These are phyloP conservation scores for Anser brachyrhynchus DNA, from an alignment of 2,113 vertebrate genomes.

Conservation along the genomic window DNA sequence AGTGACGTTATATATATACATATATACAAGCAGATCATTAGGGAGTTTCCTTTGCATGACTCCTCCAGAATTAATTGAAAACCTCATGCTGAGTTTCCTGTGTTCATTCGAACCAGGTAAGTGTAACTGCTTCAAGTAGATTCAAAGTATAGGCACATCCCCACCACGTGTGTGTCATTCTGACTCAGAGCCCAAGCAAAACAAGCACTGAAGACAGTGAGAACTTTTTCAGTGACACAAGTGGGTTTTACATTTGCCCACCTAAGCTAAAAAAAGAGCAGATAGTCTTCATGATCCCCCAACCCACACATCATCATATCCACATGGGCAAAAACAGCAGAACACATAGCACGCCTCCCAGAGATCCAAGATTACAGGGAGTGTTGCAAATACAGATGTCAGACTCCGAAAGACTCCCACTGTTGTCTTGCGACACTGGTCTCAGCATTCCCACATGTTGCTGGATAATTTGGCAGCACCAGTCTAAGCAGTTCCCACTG, in stretches of 20 bases:
- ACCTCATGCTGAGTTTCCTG: not conserved
- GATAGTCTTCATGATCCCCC: not conserved
- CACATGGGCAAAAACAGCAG: not conserved
- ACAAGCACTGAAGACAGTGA: not conserved
- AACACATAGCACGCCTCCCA: not conserved
- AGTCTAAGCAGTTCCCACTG: not conserved
- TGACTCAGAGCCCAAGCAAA: constrained; percentile 12
- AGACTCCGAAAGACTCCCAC: not conserved
- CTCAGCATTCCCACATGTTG: not conserved
- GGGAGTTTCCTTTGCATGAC: not conserved
- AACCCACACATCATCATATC: not conserved
- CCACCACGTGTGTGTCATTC: not conserved
- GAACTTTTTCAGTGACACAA: not conserved
- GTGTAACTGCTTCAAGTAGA: not conserved
- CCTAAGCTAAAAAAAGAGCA: not conserved
- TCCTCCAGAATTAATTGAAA: not conserved
- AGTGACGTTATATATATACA: not conserved
- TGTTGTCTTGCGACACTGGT: not conserved
- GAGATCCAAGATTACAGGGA: not conserved
- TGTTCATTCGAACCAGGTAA: not conserved
- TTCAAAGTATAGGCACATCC: not conserved
- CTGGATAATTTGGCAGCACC: not conserved
- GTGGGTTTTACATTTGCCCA: not conserved
- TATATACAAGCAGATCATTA: not conserved
- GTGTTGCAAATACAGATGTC: accelerated